Base-by-base conservation (phyloP, 2,888 invertebrate species). In the Heliconius cydno region DNA sequence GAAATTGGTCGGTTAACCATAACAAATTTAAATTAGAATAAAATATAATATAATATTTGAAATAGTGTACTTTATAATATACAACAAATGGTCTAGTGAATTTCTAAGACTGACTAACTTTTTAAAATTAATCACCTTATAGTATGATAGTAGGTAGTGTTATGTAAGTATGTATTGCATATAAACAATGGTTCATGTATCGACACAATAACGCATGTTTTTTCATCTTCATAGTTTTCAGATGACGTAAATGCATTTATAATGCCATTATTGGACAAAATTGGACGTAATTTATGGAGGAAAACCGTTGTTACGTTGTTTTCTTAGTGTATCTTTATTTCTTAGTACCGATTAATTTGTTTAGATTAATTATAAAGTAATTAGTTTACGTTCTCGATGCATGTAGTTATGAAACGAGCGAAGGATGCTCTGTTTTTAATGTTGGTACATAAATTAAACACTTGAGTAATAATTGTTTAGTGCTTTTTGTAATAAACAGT, bases 101-200 rank as follows among this genome's bases (percentile, higher is more conserved):
- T 79, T 71, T 77, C 57, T 79, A 79, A 81, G 81, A 81, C 81
- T 81, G 81, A 81, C 41, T 79, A 72, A 79, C 63, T 67, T 66
- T 81, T 76, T 67, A 68, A 65, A n/a, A 30, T 4, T 52, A 72
- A 30, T n/a, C 52, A 30, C 13, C 7, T 12, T 13, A 30, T 72
- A 46, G 30, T 57, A 19, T 52, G 3, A 9, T 30, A 30, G 10
- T 57, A 57, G 34, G 19, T 57, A 28, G 22, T 22, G n/a, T 57
- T 28, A 30, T 57, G n/a, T 73, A 57, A 57, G 22, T 57, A 30
- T 30, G 9, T 34, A 73, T 30, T 30, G n/a, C 72, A 22, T n/a
- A 34, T 46, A 71, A 10, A 46, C 57, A 57, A 73, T 34, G 22
- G 52, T n/a, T 12, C 57, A 34, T 57, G 30, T 60, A 73, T 73